Evolutionary conservation across 2,888 invertebrate genomes (phyloP), one percentile per base, ranked within the genome.

Genomic region (Acrocyrtus sp.): DNA sequence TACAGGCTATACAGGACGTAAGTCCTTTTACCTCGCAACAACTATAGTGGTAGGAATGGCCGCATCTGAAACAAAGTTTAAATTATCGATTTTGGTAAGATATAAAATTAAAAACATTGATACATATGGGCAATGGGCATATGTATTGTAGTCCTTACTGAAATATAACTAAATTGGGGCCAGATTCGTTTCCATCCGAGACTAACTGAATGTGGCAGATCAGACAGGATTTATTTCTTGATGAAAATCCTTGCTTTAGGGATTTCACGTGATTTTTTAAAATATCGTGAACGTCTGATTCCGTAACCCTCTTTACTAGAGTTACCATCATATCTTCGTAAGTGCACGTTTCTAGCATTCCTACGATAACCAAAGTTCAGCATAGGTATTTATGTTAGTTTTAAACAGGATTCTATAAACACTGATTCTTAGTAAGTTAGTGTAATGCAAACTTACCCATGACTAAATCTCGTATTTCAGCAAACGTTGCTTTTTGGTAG

Each of bases 271-370:
- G 79, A 1, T 24, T 58, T 39, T 68, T 80, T 66, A 86, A 79
- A 58, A 85, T 85, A 34, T 81, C 85, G 82, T 91, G 92, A 58
- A 93, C 86, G 85, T 93, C 92, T 62, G 88, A 86, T 79, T 91
- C 89, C 47, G 91, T 85, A 47, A 91, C 85, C 75, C 88, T 88
- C 51, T 90, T 88, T 3, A 90, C 90, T 0, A 90, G 89, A 78
- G 88, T 87, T 79, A 92, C 86, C 81, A 92, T 86, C 53, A 90
- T 88, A 82, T 90, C 89, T 83, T 94, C 92, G 82, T 92, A 91
- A 39, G 89, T 88, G 74, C 92, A 92, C 81, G 92, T 92, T 19
- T 90, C 89, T 75, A 93, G 85, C 87, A 94, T 92, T 61, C 89
- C 90, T 84, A 87, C 39, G 0, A 4, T 21, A 15, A 29, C 39